These are phyloP conservation scores for Hybognathus amarus DNA, from an alignment of 2,797 vertebrate species.

Conservation along the genomic window DNA sequence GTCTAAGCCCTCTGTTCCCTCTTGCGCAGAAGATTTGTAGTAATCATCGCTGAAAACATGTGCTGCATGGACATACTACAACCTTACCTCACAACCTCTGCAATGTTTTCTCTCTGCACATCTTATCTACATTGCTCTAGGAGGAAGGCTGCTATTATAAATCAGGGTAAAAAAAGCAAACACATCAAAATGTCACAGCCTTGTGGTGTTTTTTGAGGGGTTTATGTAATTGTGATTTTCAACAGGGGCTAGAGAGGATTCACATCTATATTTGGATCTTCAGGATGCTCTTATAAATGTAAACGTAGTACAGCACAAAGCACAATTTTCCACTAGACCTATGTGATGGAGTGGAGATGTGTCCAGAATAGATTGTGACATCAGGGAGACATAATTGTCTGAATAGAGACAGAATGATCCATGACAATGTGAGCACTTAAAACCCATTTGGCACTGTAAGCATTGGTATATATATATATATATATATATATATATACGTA, in stretches of 20 bases:
- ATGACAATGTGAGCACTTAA: constrained; percentile 32
- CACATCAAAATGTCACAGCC: constrained; percentile 51
- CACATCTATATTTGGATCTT: constrained; percentile 40
- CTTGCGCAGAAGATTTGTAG: constrained; percentile 27
- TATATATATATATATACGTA: too few relatives aligned
- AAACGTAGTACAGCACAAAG: background rate
- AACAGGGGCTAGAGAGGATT: constrained; percentile 26
- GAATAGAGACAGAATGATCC: constrained; percentile 25
- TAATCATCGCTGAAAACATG: constrained; percentile 46
- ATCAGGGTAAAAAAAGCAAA: constrained; percentile 36
- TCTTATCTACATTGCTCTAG: constrained; percentile 54
- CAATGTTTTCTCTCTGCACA: constrained; percentile 45
- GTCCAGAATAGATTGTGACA: constrained; percentile 31
- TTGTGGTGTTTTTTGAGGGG: constrained; percentile 35
- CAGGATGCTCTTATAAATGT: constrained; percentile 32
- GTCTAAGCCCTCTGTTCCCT: constrained; percentile 29
- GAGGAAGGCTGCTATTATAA: constrained; percentile 39
- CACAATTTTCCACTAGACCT: constrained; percentile 17
- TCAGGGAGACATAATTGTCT: constrained; percentile 19
- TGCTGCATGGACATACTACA: constrained; percentile 47
- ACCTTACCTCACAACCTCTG: constrained; percentile 48
- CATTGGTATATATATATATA: too few relatives aligned
- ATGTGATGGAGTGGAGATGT: constrained; percentile 13
- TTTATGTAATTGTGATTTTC: constrained; percentile 38
- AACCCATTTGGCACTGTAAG: constrained; percentile 17